phyloP scores from a whole-genome alignment of 1,140 invertebrate genomes.

The Euwallacea similis region DNA sequence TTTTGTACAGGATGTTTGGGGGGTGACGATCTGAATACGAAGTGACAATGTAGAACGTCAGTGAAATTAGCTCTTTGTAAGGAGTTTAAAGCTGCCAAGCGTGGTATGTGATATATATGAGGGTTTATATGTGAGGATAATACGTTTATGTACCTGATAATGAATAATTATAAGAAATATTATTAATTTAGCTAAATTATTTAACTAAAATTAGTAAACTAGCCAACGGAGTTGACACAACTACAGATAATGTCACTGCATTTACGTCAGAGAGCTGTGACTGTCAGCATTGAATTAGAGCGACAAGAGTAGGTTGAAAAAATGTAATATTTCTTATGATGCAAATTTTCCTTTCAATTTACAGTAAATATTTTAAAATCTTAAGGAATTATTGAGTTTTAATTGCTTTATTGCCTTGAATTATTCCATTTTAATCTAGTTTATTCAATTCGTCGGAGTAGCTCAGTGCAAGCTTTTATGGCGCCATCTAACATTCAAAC shows the following conservation, averaged over 20 bases:
- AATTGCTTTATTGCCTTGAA: no score
- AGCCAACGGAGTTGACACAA: conserved; percentile 5
- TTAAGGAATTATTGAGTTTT: no score
- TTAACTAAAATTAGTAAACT: conserved; percentile 3
- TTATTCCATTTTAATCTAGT: no score
- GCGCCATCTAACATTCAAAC: no score
- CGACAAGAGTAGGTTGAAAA: no score
- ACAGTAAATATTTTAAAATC: no score
- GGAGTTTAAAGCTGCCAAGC: not conserved
- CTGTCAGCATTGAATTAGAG: not conserved
- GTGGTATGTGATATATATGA: not conserved
- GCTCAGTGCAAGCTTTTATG: no score
- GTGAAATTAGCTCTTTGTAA: not conserved
- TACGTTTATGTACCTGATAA: not conserved
- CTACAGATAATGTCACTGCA: not conserved
- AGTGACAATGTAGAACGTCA: conserved; percentile 10
- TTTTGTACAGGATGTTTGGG: not conserved
- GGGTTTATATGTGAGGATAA: not conserved
- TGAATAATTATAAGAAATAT: not conserved
- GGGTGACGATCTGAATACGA: not conserved
- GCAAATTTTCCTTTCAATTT: no score
- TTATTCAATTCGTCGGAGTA: no score
- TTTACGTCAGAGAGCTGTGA: not conserved
- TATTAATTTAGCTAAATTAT: not conserved
- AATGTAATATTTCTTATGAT: no score